These are phyloP conservation scores for Stenotaenia linearis DNA, from an alignment of 2,888 invertebrate species.

Conservation along the genomic window DNA sequence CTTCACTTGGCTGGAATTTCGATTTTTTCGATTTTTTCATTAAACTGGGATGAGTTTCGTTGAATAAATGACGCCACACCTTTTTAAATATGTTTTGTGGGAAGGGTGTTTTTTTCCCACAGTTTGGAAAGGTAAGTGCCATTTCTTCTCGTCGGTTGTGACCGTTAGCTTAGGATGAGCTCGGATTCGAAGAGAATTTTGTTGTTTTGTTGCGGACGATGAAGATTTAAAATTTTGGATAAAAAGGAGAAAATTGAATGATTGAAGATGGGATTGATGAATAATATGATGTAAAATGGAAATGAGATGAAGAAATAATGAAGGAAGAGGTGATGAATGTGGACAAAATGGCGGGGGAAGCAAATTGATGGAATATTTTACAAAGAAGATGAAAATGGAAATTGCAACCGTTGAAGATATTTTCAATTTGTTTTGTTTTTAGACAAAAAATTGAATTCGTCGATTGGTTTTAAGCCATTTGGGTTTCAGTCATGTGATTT, in stretches of 20 bases:
- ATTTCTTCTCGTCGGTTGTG: background rate
- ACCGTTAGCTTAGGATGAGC: background rate
- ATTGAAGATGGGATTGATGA: background rate
- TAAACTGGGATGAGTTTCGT: background rate
- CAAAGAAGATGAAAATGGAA: background rate
- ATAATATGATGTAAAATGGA: background rate
- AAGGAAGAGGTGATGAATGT: background rate
- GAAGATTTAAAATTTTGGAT: background rate
- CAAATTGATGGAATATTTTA: background rate
- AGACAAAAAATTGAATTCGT: background rate
- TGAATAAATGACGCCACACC: background rate
- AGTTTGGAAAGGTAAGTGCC: conserved; percentile 4
- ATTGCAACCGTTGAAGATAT: background rate
- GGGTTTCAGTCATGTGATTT: background rate
- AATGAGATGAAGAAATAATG: background rate
- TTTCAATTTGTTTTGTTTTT: background rate
- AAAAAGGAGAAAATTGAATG: background rate
- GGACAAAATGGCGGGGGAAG: background rate
- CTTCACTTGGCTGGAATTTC: background rate
- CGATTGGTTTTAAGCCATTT: background rate
- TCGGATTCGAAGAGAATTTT: background rate
- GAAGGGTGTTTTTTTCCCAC: background rate
- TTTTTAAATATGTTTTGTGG: background rate
- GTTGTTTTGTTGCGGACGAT: background rate
- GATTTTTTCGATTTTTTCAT: background rate